Base-by-base conservation (phyloP, 2,113 vertebrate genomes). In the Typhlomys cinereus region DNA sequence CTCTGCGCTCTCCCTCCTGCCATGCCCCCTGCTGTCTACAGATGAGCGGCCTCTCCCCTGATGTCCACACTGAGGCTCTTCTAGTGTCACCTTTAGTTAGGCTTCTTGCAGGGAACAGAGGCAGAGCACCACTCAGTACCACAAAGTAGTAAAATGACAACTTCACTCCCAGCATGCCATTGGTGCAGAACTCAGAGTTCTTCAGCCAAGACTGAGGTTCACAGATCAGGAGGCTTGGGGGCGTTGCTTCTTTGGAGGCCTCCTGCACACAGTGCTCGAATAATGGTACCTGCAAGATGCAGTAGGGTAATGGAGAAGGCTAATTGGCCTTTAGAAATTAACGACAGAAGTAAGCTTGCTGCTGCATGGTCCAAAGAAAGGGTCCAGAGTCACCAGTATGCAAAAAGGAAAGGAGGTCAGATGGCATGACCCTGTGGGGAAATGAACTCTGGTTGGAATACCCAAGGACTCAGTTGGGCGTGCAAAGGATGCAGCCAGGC, bases 191-290 rank as follows among this genome's bases (percentile, higher is more conserved):
- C 14, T 20, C n/a, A 59, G 39, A 62, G 31, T 13, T n/a, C 61
- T 20, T 61, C 31, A 8, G 34, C 23, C 20, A n/a, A n/a, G 8
- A 73, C 62, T 2, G 13, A 75, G 61, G 44, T 59, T 36, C 1
- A 61, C 57, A 69, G 57, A 31, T 7, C 57, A 14, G 39, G 31
- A 13, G 44, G 64, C 31, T 64, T 61, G n/a, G 34, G n/a, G 44
- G 39, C 2, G 10, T 27, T 27, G 25, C 29, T 59, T 31, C 54
- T 50, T 25, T 67, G 34, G 1, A 20, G 50, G 71, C 31, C 44
- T 39, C 21, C 0, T 1, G 31, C 39, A 54, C 2, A 8, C 0
- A 0, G 59, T 7, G 1, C 21, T 81, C 36, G 1, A 2, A 13
- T 52, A 9, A 5, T 18, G 46, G 44, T 34, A 9, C 66, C 31